Evolutionary conservation across 2,888 invertebrate genomes (phyloP).

Genomic region (Andrena bucephala): DNA sequence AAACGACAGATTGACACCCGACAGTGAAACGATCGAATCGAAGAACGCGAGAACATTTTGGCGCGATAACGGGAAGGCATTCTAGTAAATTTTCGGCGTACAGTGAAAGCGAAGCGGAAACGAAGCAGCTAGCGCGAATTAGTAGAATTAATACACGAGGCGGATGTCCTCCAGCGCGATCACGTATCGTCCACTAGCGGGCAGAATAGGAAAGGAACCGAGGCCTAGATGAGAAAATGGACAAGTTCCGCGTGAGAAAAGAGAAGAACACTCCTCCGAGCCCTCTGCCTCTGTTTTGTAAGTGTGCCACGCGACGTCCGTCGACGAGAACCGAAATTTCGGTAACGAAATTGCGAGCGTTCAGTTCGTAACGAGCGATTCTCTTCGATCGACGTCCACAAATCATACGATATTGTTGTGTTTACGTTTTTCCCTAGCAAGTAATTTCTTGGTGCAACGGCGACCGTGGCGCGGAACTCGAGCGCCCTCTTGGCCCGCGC

Average conservation of each 20-base stretch:
- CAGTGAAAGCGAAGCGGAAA: not conserved
- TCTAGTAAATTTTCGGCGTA: too few relatives aligned
- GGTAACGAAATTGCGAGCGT: not conserved
- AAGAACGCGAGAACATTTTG: slow-evolving; percentile 17
- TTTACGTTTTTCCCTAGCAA: slow-evolving; percentile 80
- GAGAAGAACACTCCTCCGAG: slow-evolving; percentile 64
- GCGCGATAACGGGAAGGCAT: slow-evolving; percentile 2
- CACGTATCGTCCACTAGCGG: slow-evolving; percentile 53
- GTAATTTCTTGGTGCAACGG: slow-evolving; percentile 68
- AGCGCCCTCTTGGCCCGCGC: not conserved
- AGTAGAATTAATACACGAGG: slow-evolving; percentile 38
- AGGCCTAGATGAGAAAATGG: slow-evolving; percentile 60
- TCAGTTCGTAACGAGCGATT: slow-evolving; percentile 24
- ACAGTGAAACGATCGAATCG: slow-evolving; percentile 35
- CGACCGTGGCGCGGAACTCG: not conserved
- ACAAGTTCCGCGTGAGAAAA: slow-evolving; percentile 56
- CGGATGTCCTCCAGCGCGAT: slow-evolving; percentile 55
- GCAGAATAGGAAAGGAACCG: slow-evolving; percentile 55
- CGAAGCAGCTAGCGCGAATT: slow-evolving; percentile 16
- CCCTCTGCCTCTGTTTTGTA: slow-evolving; percentile 79
- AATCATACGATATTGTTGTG: slow-evolving; percentile 78
- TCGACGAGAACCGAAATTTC: slow-evolving; percentile 56
- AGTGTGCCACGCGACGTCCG: slow-evolving; percentile 68
- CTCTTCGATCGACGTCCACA: slow-evolving; percentile 71
- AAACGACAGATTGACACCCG: slow-evolving; percentile 49